Conservation (phyloP, 2,888 invertebrate genomes). For the Ophion costatus region DNA sequence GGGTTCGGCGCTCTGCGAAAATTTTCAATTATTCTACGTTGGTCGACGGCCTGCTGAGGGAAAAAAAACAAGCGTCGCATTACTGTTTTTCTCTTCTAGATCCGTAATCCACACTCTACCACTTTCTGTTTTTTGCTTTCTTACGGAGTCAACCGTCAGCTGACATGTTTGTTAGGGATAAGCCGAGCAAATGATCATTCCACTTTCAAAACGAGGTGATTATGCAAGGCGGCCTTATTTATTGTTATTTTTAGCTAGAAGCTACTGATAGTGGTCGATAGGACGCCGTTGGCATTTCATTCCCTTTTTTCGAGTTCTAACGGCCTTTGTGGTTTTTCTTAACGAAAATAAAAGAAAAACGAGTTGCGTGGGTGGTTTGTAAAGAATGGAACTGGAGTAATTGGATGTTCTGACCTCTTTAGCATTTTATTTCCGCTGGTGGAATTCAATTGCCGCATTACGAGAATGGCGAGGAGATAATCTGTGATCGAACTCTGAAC, state of each 20-base stretch:
- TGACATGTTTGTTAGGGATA: conserved; percentile 18
- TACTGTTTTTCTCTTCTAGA: neutral
- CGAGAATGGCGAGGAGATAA: too few species aligned
- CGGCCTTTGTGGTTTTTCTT: too few species aligned
- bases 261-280: neutral
- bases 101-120: neutral
- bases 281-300: conserved; percentile 1
- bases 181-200: conserved; percentile 19
- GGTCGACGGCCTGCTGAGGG: neutral
- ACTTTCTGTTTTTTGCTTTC: neutral
- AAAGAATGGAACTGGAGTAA: too few species aligned
- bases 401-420: too few species aligned
- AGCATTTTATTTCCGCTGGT: too few species aligned
- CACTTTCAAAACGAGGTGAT: conserved; percentile 34
- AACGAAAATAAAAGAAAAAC: too few species aligned
- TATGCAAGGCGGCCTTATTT: neutral
- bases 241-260: conserved; percentile 4
- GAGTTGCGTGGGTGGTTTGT: too few species aligned
- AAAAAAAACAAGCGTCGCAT: neutral
- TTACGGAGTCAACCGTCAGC: conserved; percentile 10
- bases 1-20: conserved; percentile 4
- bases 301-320: too few species aligned
- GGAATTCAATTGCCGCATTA: too few species aligned
- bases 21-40: conserved; percentile 42
- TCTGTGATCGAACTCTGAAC: too few species aligned